These are phyloP conservation scores for Apoda limacodes DNA, from an alignment of 2,888 invertebrate genomes.

Conservation along the genomic window DNA sequence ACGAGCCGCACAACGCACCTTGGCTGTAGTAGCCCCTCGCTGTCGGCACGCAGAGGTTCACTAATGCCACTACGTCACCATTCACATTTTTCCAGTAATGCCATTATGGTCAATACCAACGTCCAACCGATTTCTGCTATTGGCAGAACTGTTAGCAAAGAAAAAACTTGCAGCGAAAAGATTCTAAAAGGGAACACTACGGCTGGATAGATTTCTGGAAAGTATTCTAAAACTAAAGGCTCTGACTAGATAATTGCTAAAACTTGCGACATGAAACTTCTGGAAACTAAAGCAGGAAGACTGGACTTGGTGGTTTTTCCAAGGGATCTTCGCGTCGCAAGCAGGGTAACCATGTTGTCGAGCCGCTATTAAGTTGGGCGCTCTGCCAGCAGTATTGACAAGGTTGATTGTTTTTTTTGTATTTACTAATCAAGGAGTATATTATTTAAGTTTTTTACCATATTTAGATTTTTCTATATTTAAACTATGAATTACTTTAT, in stretches of 20 bases:
- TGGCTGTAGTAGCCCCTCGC: conserved; percentile 10
- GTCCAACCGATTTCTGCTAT: no score
- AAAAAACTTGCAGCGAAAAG: no score
- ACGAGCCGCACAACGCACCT: conserved; percentile 10
- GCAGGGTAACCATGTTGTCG: conserved; percentile 35
- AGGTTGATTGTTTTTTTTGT: conserved; percentile 17
- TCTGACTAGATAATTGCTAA: no score
- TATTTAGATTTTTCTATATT: not conserved
- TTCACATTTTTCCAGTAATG: conserved; percentile 1
- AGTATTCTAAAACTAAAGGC: no score
- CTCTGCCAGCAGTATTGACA: conserved; percentile 37
- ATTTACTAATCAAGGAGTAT: no score
- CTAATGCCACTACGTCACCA: conserved; percentile 4
- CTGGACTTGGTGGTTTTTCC: no score
- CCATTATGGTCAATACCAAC: not conserved
- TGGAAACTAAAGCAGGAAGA: no score
- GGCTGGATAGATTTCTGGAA: conserved; percentile 4
- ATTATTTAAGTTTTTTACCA: no score
- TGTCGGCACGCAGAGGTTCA: not conserved
- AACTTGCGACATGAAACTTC: no score
- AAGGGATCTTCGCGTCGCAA: no score
- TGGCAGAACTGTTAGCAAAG: no score
- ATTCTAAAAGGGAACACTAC: no score
- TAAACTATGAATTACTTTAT: not conserved
- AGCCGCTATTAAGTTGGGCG: conserved; percentile 63